phyloP scores from a whole-genome alignment of 2,797 vertebrate genomes.

The Myotis planiceps region DNA sequence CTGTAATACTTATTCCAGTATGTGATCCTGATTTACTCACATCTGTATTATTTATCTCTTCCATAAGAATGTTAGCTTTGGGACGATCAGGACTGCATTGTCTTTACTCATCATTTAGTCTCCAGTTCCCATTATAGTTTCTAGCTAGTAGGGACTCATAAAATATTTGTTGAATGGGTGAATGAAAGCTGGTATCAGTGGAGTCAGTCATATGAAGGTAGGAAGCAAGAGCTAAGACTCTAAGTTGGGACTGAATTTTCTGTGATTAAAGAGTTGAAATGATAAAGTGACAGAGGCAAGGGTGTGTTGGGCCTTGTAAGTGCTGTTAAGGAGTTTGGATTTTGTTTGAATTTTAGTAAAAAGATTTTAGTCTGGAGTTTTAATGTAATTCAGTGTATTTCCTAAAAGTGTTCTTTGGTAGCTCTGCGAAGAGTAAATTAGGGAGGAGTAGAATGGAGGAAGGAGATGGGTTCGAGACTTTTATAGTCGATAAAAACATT shows the following conservation, averaged over 20 bases:
- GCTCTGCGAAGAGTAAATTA: background rate
- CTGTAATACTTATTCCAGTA: background rate
- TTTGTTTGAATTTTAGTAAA: conserved; percentile 34
- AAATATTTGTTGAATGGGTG: background rate
- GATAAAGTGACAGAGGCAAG: background rate
- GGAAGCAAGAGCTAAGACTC: background rate
- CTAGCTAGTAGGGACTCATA: background rate
- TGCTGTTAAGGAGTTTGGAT: background rate
- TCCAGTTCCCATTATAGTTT: background rate
- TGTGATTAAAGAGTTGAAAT: background rate
- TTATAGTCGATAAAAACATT: background rate
- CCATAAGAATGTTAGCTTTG: background rate
- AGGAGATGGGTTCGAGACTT: background rate
- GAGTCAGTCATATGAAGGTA: background rate
- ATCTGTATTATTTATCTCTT: background rate
- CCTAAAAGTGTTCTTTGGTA: background rate
- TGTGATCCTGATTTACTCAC: background rate
- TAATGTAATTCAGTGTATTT: conserved; percentile 21
- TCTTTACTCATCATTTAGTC: conserved; percentile 2
- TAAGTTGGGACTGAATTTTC: background rate
- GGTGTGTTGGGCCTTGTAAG: background rate
- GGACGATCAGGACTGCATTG: background rate
- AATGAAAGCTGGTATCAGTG: background rate
- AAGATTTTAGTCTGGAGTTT: conserved; percentile 22
- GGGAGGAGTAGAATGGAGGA: background rate